Evolutionary conservation across 1,140 invertebrate genomes (phyloP), one percentile per base, ranked within the genome.

Genomic region (Augochlora pura): DNA sequence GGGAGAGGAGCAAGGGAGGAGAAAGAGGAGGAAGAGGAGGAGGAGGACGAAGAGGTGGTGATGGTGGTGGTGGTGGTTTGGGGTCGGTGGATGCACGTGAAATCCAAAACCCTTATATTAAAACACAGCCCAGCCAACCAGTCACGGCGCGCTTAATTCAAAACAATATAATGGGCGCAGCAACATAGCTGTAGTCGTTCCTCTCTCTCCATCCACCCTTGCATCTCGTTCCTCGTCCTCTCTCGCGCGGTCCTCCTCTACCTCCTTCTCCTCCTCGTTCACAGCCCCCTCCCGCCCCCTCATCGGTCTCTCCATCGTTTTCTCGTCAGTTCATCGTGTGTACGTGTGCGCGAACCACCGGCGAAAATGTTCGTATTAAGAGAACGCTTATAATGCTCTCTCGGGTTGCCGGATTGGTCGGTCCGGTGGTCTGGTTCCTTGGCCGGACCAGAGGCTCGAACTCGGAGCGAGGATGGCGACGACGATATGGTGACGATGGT

Each of bases 61-160:
- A 39, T 68, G 63, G 38, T 65, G 67, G 69, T 63, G 59, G 60
- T 12, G 10, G 49, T 72, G 64, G 59, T 66, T 75, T 60, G 63
- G 68, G 72, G 57, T 84, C 73, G 83, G 73, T 87, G 83, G 87
- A 88, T 87, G 82, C 81, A 88, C 83, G 85, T 89, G 88, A 90
- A 90, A 91, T 90, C 77, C 77, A 87, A 89, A 91, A 90, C 88
- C 89, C 83, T 90, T 87, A 85, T 88, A 89, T 90, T 90, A 89
- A 90, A 90, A 89, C 88, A 80, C 65, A 74, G 75, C 42, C 72
- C 79, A 59, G 73, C 70, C 78, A 68, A 83, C 72, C 87, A 83
- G 73, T 63, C 80, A 81, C 81, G 86, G 66, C 71, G 82, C 83
- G 80, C 85, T 89, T 87, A 88, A 89, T 90, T 87, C 87, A 88